Conservation (phyloP, 1,140 invertebrate species). For the Camponotus vicinus region DNA sequence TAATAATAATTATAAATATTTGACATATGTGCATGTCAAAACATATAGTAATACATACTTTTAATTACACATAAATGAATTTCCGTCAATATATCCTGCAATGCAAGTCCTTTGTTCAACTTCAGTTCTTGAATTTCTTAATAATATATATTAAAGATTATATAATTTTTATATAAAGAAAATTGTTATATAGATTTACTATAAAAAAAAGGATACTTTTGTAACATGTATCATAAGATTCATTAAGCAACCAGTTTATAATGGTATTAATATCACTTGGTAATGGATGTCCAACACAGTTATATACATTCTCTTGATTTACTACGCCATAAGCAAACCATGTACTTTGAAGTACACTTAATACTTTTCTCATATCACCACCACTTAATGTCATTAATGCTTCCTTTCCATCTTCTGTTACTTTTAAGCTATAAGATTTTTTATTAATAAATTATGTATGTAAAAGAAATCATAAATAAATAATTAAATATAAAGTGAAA, state of each 20-base stretch:
- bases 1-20: conserved; percentile 50
- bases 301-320: conserved; percentile 97
- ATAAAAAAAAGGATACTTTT: conserved; percentile 92
- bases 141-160: conserved; percentile 72
- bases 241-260: conserved; percentile 95
- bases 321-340: conserved; percentile 94
- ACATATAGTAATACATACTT: conserved; percentile 88
- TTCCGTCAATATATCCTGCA: conserved; percentile 96
- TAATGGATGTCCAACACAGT: conserved; percentile 98
- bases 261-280: conserved; percentile 96
- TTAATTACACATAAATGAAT: conserved; percentile 94
- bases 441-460: conserved; percentile 28
- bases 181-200: conserved; percentile 61
- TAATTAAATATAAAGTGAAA: conserved; percentile 35
- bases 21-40: conserved; percentile 34
- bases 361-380: conserved; percentile 99
- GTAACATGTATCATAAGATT: conserved; percentile 93
- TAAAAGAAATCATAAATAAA: conserved; percentile 23
- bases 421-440: conserved; percentile 89
- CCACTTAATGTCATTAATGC: conserved; percentile 95
- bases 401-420: conserved; percentile 96
- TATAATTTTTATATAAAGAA: conserved; percentile 19
- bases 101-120: conserved; percentile 94
- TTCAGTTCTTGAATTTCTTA: conserved; percentile 95
- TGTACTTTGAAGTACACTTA: conserved; percentile 98